Conservation (phyloP, 2,888 invertebrate species). For the Temnothorax rugatulus region DNA sequence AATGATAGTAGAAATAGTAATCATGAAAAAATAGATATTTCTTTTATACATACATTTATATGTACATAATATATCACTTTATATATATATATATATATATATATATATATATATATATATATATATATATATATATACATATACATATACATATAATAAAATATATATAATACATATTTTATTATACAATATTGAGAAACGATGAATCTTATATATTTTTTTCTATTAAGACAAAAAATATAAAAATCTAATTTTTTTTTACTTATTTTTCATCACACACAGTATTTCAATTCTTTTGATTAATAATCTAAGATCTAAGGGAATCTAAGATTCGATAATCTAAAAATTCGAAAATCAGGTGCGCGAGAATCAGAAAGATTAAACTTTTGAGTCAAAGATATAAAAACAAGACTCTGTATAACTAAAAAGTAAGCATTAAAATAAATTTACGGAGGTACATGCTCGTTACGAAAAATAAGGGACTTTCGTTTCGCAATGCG, state of each 20-base stretch:
- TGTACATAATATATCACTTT: too few relatives aligned
- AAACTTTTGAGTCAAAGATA: neutral
- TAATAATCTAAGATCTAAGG: too few relatives aligned
- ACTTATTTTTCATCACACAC: neutral
- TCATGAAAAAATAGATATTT: neutral
- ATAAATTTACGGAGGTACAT: constrained; percentile 23
- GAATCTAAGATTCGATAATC: neutral
- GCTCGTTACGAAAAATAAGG: constrained; percentile 42
- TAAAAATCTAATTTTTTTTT: neutral
- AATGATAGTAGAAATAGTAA: neutral
- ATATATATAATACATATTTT: too few relatives aligned
- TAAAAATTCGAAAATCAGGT: neutral
- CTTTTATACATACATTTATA: neutral
- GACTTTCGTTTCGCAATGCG: constrained; percentile 37
- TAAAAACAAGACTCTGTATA: constrained; percentile 1
- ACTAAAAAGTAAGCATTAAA: constrained; percentile 15
- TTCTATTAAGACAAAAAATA: neutral
- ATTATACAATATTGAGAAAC: too few relatives aligned
- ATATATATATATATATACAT: too few relatives aligned
- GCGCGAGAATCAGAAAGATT: neutral
- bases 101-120: too few relatives aligned
- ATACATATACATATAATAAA: too few relatives aligned
- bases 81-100: too few relatives aligned
- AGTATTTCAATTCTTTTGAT: neutral
- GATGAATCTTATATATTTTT: neutral